Evolutionary conservation across 2,113 vertebrate genomes (phyloP).

Genomic region (Danio rerio): GRCz12tu NC_133186.1:8103501-8104000

Average conservation of each 20-base stretch:
- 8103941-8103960: constrained; percentile 12
- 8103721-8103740: neutral
- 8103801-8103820: constrained; percentile 15
- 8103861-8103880: neutral
- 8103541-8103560: neutral
- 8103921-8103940: constrained; percentile 5
- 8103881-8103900: neutral
- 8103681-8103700: neutral
- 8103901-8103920: constrained; percentile 17
- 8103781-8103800: neutral
- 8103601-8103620: neutral
- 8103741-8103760: neutral
- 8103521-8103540: neutral
- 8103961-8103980: constrained; percentile 15
- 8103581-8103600: neutral
- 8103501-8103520: neutral
- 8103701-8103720: constrained; percentile 23
- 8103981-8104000: constrained; percentile 4
- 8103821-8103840: neutral
- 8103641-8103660: neutral
- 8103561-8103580: neutral
- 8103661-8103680: constrained; percentile 13
- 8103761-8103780: constrained; percentile 14
- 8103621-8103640: neutral
- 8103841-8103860: neutral